Evolutionary conservation across 37 sponge, comb jelly and placozoan species (phyloP), one percentile per base, ranked within the genome.

Genomic region (Crambe crambe): DNA sequence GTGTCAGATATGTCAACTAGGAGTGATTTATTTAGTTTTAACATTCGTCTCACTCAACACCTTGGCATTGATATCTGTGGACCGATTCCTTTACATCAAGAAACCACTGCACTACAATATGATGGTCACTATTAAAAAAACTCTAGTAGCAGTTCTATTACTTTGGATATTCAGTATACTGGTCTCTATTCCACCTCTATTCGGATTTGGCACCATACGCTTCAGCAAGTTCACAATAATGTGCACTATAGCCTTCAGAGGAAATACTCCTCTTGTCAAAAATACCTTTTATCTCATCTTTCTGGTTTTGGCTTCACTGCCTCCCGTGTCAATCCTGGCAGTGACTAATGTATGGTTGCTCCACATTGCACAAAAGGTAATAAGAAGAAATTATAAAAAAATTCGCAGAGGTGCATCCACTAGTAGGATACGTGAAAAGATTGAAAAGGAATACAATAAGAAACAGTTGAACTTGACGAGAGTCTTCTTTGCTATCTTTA

Each of bases 41-140:
- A 5, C 31, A 30, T 65, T 65, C 17, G 66, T 65, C 9, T 30
- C 31, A 2, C 66, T 65, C 10, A 30, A 31, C 35, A 51, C 23
- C 58, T 30, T 89, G n/a, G 83, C 89, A 0, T 22, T 78, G 20
- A 64, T 89, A 15, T 89, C 89, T 0, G 29, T 83, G 23, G 89
- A 89, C 65, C 57, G 89, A 58, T 51, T 75, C 20, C 40, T 89
- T 6, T 78, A 74, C 34, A 59, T 89, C 20, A 40, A 69, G 0
- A 27, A n/a, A 15, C 83, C 89, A 26, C 38, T 89, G 21, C 68
- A 32, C 6, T 89, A 89, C 75, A 69, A 73, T 36, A 37, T 31
- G 39, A 23, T 23, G n/a, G 61, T 78, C 30, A 89, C 61, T 3
- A 29, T 35, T 17, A 4, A 10, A 21, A 68, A 29, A 20, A 42